Base-by-base conservation (phyloP, 2,113 vertebrate genomes). In the Miniopterus natalensis region DNA sequence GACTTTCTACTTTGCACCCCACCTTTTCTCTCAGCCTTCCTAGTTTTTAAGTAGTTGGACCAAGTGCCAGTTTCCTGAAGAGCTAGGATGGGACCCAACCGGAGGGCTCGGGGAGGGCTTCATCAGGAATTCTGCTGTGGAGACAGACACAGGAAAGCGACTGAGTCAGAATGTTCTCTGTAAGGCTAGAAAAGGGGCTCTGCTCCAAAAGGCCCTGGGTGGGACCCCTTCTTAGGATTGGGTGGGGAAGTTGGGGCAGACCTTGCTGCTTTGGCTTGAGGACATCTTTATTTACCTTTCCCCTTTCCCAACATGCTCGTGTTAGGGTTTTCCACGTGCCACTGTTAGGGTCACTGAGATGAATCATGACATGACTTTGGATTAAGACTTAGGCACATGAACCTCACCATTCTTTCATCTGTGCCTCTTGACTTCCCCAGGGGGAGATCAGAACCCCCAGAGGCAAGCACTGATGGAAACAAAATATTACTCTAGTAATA, bases 11-110 rank as follows among this genome's bases (percentile, higher is more conserved):
- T 74, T 84, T 23, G 59, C 11, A 40, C 3, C 6, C 20, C n/a
- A 17, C 29, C 25, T 17, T 66, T 14, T 83, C 8, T n/a, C 59
- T 77, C 4, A 75, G 42, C 27, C 70, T 42, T 84, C 17, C 70
- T 57, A 4, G 47, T 53, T 70, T 90, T 95, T 71, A 90, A 63
- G 73, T 36, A 29, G 20, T 71, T 63, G 53, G 20, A 45, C 20
- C 70, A 70, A 90, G 45, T 53, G 61, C 59, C 73, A 53, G 11
- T 79, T 71, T 85, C n/a, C 53, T 70, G 78, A 70, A 71, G n/a
- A 71, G 51, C 53, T 53, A 23, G 94, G 83, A 36, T 40, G 65
- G 25, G 42, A 81, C 86, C 68, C 90, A 92, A 91, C 61, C 80
- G 78, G 89, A 84, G n/a, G 13, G 31, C 14, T 84, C 40, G 21